A percentile compares a stretch with the other conserved stretches of the same genome.
Evolutionary conservation across 2,888 invertebrate species (phyloP).

Genomic region (Cabera pusaria): DNA sequence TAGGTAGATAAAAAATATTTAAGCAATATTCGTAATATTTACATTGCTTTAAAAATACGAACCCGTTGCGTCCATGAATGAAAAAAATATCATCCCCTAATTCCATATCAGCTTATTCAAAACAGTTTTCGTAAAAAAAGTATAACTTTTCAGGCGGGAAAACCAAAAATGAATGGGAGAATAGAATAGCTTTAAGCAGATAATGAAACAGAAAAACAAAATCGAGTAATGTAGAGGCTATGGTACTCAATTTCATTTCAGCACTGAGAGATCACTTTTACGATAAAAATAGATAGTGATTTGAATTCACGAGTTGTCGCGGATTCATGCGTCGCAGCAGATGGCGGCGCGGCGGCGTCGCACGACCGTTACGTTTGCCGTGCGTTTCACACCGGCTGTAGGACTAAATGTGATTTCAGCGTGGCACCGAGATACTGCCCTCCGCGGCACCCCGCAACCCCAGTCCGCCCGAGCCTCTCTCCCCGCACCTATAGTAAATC

Average conservation of each 20-base stretch:
- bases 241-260: no score
- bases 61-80: slow-evolving; percentile 68
- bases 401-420: slow-evolving; percentile 70
- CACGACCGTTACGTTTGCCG: slow-evolving; percentile 39
- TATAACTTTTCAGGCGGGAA: background rate
- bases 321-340: slow-evolving; percentile 21
- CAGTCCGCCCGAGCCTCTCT: slow-evolving; percentile 50
- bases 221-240: no score
- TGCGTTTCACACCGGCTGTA: slow-evolving; percentile 60
- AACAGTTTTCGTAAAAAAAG: background rate
- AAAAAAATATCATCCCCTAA: slow-evolving; percentile 70
- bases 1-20: no score
- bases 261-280: slow-evolving; percentile 7
- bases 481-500: slow-evolving; percentile 38
- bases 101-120: slow-evolving; percentile 61
- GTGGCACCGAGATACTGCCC: slow-evolving; percentile 54
- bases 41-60: slow-evolving; percentile 50
- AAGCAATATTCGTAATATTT: slow-evolving; percentile 27
- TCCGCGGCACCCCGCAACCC: slow-evolving; percentile 37
- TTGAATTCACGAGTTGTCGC: slow-evolving; percentile 9
- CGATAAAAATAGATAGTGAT: slow-evolving; percentile 1
- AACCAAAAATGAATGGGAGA: background rate
- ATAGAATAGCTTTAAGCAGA: no score
- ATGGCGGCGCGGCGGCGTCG: slow-evolving; percentile 20
- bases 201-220: no score